Evolutionary conservation across 2,888 invertebrate genomes (phyloP), one percentile per base, ranked within the genome.

Genomic region (Nomada lathburiana): DNA sequence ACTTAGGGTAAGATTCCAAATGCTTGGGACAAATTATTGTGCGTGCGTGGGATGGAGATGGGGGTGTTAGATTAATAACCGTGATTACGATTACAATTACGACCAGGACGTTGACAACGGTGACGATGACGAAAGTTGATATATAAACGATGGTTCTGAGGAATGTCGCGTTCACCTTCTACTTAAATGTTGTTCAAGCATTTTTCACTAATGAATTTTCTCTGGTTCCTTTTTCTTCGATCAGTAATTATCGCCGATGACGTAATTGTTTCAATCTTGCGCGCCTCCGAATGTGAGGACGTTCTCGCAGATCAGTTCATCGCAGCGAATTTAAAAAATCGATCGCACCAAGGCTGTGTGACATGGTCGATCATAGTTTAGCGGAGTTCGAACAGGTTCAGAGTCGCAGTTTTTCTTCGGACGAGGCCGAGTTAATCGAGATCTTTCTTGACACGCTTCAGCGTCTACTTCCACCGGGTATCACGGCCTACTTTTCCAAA

Each of bases 121-220:
- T n/a, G 59, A 71, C 60, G 71, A 62, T 20, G 62, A 72, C 26
- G 62, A 62, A 20, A 47, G 59, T 59, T 44, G 62, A 62, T 44
- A 36, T 36, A 36, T 36, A 36, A n/a, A 67, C 26, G 36, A 57
- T 26, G 47, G 26, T 64, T 69, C 44, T 69, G 72, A 60, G 64
- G 29, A 44, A 26, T 69, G 62, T 68, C 74, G 26, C 50, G 64
- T 82, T 85, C 69, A 63, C 59, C 68, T 75, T 75, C 69, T 80
- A 85, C 76, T 82, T 84, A 74, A 85, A 84, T 74, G 70, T 80
- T 77, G 73, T 78, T 76, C 73, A 77, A 71, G 7, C 50, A 60
- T n/a, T 29, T 71, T 59, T 60, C 69, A 80, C 55, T 53, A 9
- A 65, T 65, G 80, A 73, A 74, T 80, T 70, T 67, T 74, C 60